A percentile compares a stretch with the other conserved stretches of the same genome.
Evolutionary conservation across 2,888 invertebrate species (phyloP).

Genomic region (Chymomyza procnemis): DNA sequence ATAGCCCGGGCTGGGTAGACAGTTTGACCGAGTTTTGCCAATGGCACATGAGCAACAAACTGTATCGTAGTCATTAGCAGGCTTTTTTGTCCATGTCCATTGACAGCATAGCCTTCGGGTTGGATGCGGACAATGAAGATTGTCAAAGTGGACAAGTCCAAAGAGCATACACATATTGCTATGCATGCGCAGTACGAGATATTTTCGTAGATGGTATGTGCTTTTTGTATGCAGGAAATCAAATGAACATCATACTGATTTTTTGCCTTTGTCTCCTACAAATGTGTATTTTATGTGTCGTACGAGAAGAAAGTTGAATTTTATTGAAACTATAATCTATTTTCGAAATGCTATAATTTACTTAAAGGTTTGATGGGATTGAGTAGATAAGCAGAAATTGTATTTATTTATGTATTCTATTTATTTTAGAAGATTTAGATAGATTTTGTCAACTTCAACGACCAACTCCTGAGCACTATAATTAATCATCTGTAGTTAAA

Average conservation of each 20-base stretch:
- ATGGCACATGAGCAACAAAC: conserved; percentile 29
- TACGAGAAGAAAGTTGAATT: neutral
- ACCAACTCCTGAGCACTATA: too few species aligned
- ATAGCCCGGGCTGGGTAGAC: conserved; percentile 16
- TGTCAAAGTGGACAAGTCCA: neutral
- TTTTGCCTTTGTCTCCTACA: neutral
- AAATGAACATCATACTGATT: neutral
- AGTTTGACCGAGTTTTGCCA: conserved; percentile 58
- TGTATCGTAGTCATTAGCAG: conserved; percentile 4
- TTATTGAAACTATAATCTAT: neutral
- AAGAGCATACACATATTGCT: neutral
- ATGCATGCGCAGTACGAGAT: neutral
- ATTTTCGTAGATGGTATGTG: too few species aligned
- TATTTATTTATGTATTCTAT: too few species aligned
- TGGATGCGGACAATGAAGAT: neutral
- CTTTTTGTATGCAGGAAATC: neutral
- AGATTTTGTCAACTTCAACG: too few species aligned
- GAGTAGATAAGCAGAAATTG: too few species aligned
- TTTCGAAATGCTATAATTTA: neutral
- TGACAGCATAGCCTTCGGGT: neutral
- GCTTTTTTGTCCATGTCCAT: neutral
- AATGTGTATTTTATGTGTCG: neutral
- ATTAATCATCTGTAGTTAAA: too few species aligned
- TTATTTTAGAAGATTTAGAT: too few species aligned
- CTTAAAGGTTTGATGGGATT: neutral